Evolutionary conservation across 2,113 vertebrate species (phyloP), one percentile per base, ranked within the genome.

Genomic region (Apistogramma diplotaenia): DNA sequence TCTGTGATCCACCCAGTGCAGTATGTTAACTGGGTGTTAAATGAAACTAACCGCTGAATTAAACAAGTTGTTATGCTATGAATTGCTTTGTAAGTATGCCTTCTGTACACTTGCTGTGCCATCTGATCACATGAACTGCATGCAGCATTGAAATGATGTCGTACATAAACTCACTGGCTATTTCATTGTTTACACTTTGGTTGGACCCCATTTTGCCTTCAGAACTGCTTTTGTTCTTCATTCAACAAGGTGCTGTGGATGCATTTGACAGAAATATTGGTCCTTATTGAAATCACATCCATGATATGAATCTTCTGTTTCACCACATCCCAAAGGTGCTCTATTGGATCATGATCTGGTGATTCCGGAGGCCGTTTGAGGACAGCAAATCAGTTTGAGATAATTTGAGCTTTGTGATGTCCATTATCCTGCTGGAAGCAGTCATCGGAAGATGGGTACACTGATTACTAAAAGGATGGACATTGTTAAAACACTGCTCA

Each of bases 1-100:
- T 92, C 88, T 91, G 91, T 93, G 90, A 87, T 62, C 74, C 78
- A 85, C 85, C 84, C 90, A 82, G 85, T 89, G 79, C 85, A 89
- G 84, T 93, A 89, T 93, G 90, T 92, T 84, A 85, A 86, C 85
- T 91, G 91, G 89, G 87, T 90, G 82, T 86, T 75, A 71, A 83
- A 84, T 86, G 75, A 90, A 89, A 90, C 82, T 91, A 92, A 92
- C 87, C 82, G 79, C 87, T 92, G 86, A 93, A 93, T 94, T 94
- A 92, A 94, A 92, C 74, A 81, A 89, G 82, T 90, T 90, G 85
- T 89, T 87, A 90, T 89, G 88, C 91, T 90, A 87, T 75, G 75
- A 85, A 87, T 58, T 83, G 59, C 61, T 90, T 82, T 78, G 71
- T 81, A 84, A 74, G 33, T 83, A 93, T 88, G 78, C 70, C 70